phyloP scores from a whole-genome alignment of 2,797 vertebrate genomes.

The Helicolenus hilgendorfi region DNA sequence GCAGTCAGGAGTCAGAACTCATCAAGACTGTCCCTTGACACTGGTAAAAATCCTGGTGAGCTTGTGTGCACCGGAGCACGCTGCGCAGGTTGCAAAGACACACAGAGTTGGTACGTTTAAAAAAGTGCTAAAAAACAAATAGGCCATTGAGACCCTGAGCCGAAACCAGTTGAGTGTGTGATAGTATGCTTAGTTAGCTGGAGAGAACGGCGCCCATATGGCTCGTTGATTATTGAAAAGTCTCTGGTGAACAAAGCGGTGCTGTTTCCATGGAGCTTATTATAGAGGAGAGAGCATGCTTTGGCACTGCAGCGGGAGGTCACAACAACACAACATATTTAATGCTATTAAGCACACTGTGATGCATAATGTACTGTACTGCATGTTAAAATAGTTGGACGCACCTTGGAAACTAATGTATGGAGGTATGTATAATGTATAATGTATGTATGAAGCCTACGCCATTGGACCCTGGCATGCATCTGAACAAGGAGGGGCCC shows the following conservation, averaged over 20 bases:
- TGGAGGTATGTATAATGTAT: too few species aligned
- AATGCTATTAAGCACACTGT: slow-evolving; percentile 20
- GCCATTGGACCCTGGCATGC: rapidly evolving
- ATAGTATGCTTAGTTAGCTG: slow-evolving; percentile 49
- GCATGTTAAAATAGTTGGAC: not conserved
- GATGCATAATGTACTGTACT: not conserved
- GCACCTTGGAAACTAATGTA: slow-evolving; percentile 8
- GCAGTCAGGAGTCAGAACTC: slow-evolving; percentile 46
- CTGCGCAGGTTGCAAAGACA: not conserved
- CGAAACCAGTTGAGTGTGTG: slow-evolving; percentile 36
- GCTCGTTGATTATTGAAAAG: slow-evolving; percentile 63
- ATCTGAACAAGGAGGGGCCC: too few species aligned
- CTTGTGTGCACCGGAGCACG: not conserved
- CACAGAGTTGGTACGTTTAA: not conserved
- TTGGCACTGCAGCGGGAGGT: slow-evolving; percentile 26
- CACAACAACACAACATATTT: slow-evolving; percentile 28
- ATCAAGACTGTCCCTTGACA: slow-evolving; percentile 17
- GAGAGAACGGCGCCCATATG: slow-evolving; percentile 45
- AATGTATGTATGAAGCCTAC: not conserved
- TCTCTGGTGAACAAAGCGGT: slow-evolving; percentile 45
- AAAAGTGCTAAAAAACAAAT: slow-evolving; percentile 45
- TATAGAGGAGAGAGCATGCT: slow-evolving; percentile 25
- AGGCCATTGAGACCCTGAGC: slow-evolving; percentile 32
- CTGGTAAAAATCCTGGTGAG: not conserved
- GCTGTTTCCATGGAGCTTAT: slow-evolving; percentile 58